Base-by-base conservation (phyloP, 2,797 vertebrate genomes). In the Dicrostonyx torquatus region DNA sequence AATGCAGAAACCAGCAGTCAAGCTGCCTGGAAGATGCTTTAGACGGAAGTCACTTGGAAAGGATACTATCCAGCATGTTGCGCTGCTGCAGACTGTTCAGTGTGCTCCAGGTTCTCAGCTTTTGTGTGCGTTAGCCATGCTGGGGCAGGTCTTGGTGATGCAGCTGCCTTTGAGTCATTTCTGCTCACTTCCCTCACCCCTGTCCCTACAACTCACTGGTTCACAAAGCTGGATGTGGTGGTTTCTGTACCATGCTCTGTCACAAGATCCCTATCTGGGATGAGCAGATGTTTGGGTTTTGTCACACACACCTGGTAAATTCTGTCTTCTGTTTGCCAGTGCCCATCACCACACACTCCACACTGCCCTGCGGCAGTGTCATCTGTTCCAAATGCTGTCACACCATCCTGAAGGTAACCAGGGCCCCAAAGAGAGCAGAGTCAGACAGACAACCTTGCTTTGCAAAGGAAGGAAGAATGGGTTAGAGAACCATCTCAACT, bases 331-430 rank as follows among this genome's bases (percentile, higher is more conserved):
- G 37, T 84, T 93, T 0, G 12, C 70, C 11, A 37, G 26, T 0
- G 6, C 22, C 53, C 48, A 18, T 4, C 24, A 22, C 79, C 78
- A 45, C 72, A n/a, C 8, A 31, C n/a, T 48, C 75, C 45, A 26
- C 24, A 20, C 4, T 10, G 26, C 12, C 15, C 37, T 13, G 1
- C 8, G 2, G 10, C 0, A 3, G 18, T 31, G 29, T 43, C 37
- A 24, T 78, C 17, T 14, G 29, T 26, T 53, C 37, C 29, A 2
- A 3, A 29, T 9, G 13, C 78, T 6, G 15, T 45, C 62, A 29
- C 66, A 24, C 7, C 6, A 31, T 29, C 87, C 78, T 66, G 22
- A 12, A 77, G 18, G 40, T 11, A 10, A 68, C 7, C 0, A 0
- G 73, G 64, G 26, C 37, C 45, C 6, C 29, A 26, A n/a, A 43